Evolutionary conservation across 2,797 vertebrate genomes (phyloP).

Genomic region (Perodicticus potto): DNA sequence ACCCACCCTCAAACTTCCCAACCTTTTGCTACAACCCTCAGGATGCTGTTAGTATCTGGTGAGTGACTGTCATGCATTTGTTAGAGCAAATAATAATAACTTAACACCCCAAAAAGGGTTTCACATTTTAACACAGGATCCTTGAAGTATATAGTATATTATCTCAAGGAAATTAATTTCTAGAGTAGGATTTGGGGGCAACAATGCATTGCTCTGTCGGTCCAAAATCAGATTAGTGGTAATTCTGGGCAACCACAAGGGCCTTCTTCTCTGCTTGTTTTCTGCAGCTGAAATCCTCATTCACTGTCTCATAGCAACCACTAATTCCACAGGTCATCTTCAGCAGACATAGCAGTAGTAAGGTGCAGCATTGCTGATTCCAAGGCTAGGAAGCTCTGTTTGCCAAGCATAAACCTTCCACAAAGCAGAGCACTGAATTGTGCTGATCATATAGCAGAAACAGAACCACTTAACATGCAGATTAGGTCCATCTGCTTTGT

Average conservation of each 20-base stretch:
- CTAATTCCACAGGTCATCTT: not conserved
- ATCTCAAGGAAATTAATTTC: constrained; percentile 27
- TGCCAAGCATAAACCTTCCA: not conserved
- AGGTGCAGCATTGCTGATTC: not conserved
- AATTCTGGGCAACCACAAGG: not conserved
- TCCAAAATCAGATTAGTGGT: not conserved
- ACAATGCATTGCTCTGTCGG: not conserved
- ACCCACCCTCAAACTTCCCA: not conserved
- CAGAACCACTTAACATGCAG: constrained; percentile 15
- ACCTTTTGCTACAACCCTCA: not conserved
- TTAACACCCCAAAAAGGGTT: not conserved
- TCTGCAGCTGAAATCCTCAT: constrained; percentile 3
- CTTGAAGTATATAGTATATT: not conserved
- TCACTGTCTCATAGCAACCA: constrained; percentile 5
- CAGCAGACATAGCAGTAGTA: not conserved
- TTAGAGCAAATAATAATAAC: not conserved
- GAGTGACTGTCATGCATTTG: not conserved
- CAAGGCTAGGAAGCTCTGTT: constrained; percentile 31
- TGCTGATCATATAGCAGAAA: not conserved
- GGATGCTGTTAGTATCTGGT: not conserved
- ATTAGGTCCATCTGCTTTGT: constrained; percentile 36
- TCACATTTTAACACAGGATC: constrained; percentile 26
- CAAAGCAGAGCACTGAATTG: constrained; percentile 4
- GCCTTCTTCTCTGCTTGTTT: not conserved
- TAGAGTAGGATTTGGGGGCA: not conserved